Base-by-base conservation (phyloP, 2,797 vertebrate genomes). In the Xyrichtys novacula region DNA sequence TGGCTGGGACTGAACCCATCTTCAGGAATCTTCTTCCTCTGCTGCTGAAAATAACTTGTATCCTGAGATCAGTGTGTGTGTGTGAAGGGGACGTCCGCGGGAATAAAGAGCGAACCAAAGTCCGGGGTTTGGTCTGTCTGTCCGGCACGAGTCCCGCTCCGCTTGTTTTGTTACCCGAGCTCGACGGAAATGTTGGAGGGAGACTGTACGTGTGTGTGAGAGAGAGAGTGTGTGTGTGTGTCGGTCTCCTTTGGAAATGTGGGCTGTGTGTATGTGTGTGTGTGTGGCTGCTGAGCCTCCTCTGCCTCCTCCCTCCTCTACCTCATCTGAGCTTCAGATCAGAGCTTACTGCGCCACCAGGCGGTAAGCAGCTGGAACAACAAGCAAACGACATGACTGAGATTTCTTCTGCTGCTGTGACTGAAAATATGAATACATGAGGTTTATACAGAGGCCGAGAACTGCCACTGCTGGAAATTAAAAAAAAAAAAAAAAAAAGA, bases 1-100 rank as follows among this genome's bases (percentile, higher is more conserved):
- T 88, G 23, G 93, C 93, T 31, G 91, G 88, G 80, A 92, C 22
- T 1, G 71, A 87, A 5, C 87, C 94, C 94, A 95, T 94, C 89
- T 90, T 92, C 78, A 71, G 74, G 53, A 80, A 75, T 76, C 80
- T 83, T 59, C 6, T 15, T 76, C 80, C 81, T 59, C 6, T 15
- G 40, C 71, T 71, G 48, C 75, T 40, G 72, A 55, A 73, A 83
- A 90, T 59, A 85, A 88, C 84, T 89, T 86, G 58, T 73, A 88
- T 89, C 85, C 85, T 56, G 61, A 6, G 68, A 39, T 56, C 53
- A 76, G 14, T 26, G 15, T 19, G 25, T 36, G 61, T 16, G 32
- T 38, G 22, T 2, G 17, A 46, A 65, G 61, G 40, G 29, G 63
- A 31, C 58, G 64, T 89, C 74, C 78, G 10, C 43, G n/a, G 46